Percentiles rank a stretch among this genome's conserved stretches.
Conservation (phyloP, 37 sponge, comb jelly and placozoan species). For the Chondrilla cf. caribensis region DNA sequence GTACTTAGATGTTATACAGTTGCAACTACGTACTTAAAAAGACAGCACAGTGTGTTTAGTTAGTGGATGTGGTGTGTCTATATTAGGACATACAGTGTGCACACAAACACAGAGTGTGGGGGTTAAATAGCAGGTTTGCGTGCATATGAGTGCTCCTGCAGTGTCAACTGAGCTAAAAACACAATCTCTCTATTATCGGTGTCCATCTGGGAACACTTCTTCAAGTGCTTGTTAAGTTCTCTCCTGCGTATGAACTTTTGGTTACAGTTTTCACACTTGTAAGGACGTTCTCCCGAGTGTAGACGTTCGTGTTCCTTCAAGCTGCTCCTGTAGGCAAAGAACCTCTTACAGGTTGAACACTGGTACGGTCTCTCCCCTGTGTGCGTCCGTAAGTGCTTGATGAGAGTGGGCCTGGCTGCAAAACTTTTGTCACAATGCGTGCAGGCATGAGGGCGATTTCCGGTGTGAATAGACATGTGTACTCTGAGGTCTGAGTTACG, state of each 20-base stretch:
- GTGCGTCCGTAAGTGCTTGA: slow-evolving; percentile 29
- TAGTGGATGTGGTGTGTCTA: no score
- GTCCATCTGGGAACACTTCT: no score
- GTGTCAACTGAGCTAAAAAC: no score
- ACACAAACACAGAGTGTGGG: no score
- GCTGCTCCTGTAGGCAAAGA: slow-evolving; percentile 11
- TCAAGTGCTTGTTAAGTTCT: slow-evolving; percentile 28
- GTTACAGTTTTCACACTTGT: slow-evolving; percentile 4
- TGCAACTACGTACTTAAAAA: no score
- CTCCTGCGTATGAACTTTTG: slow-evolving; percentile 1
- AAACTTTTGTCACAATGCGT: slow-evolving; percentile 11
- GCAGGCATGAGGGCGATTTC: slow-evolving; percentile 27
- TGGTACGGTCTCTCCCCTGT: slow-evolving; percentile 28
- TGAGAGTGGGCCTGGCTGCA: neutral
- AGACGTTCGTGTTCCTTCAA: slow-evolving; percentile 33
- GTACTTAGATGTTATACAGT: no score
- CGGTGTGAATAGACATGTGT: slow-evolving; percentile 31
- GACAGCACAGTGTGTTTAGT: no score
- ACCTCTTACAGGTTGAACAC: slow-evolving; percentile 12
- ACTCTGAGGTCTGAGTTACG: slow-evolving; percentile 2
- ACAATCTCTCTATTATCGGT: no score
- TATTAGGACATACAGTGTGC: no score
- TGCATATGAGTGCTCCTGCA: no score
- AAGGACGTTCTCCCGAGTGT: slow-evolving; percentile 45
- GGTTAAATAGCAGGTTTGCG: no score